A percentile compares a stretch with the other conserved stretches of the same genome.
These are phyloP conservation scores for Pterobdella sp. DNA, from an alignment of 2,888 invertebrate genomes.

Conservation along the genomic window DNA sequence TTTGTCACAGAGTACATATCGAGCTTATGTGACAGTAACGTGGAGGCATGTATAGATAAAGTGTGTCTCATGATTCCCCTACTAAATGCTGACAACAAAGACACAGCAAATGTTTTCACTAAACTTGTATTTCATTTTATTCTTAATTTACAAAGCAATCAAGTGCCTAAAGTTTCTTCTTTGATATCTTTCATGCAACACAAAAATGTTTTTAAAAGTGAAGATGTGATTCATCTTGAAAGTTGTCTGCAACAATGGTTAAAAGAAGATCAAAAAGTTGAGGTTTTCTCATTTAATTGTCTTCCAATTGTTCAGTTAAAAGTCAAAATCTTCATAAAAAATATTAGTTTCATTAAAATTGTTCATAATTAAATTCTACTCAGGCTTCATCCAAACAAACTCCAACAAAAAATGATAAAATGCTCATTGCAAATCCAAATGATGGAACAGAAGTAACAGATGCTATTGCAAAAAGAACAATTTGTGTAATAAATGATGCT, in stretches of 20 bases:
- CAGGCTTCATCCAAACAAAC: no score
- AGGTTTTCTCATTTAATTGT: not conserved
- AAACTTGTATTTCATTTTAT: not conserved
- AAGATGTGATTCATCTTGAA: not conserved
- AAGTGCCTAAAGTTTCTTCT: not conserved
- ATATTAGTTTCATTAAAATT: no score
- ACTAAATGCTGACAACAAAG: not conserved
- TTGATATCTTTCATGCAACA: not conserved
- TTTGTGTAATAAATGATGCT: no score
- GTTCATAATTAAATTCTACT: no score
- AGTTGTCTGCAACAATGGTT: conserved; percentile 2
- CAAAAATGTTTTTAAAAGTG: not conserved
- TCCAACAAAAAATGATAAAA: no score
- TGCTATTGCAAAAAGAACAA: no score
- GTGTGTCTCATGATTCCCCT: not conserved
- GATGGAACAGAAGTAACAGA: no score
- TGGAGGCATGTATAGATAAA: not conserved
- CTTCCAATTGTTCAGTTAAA: no score
- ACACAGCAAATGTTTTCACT: not conserved
- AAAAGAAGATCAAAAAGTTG: not conserved
- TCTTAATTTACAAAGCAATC: not conserved
- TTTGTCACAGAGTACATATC: conserved; percentile 7
- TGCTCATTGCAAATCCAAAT: no score
- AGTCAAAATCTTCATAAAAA: no score
- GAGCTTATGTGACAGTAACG: not conserved